These are phyloP conservation scores for Heliothis virescens DNA, from an alignment of 1,140 invertebrate genomes.

Conservation along the genomic window DNA sequence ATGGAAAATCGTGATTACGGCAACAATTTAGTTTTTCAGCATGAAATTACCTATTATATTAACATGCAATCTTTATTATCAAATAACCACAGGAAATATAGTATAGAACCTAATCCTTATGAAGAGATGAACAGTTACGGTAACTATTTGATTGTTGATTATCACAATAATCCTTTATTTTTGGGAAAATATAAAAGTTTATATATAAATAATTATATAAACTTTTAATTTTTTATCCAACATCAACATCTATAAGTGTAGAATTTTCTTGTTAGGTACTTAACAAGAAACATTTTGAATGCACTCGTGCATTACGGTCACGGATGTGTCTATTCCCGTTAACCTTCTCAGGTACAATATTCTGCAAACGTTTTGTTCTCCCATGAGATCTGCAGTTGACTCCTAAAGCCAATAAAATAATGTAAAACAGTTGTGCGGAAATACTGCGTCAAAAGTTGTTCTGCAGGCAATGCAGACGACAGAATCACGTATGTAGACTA, in stretches of 20 bases:
- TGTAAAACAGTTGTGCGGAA: constrained; percentile 35
- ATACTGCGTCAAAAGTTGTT: constrained; percentile 8
- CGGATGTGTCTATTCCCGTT: not conserved
- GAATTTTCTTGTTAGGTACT: too few species aligned
- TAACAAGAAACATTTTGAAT: too few species aligned
- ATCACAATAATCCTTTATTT: too few species aligned
- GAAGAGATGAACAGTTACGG: too few species aligned
- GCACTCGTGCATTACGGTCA: not conserved
- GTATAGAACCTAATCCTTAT: not conserved
- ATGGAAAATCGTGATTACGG: constrained; percentile 25
- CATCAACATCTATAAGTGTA: too few species aligned
- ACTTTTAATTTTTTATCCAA: too few species aligned
- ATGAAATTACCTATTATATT: not conserved
- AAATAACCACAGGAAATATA: not conserved
- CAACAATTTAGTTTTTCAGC: not conserved
- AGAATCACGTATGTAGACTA: not conserved
- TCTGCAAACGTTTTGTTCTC: constrained; percentile 32
- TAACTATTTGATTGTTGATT: too few species aligned
- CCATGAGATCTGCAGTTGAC: constrained; percentile 22
- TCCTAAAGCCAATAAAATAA: constrained; percentile 42
- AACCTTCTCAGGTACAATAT: constrained; percentile 5
- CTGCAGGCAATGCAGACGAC: not conserved
- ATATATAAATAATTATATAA: too few species aligned
- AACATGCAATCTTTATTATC: constrained; percentile 20
- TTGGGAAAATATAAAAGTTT: too few species aligned